Base-by-base conservation (phyloP, 2,888 invertebrate genomes). In the Macrophya alboannulata region DNA sequence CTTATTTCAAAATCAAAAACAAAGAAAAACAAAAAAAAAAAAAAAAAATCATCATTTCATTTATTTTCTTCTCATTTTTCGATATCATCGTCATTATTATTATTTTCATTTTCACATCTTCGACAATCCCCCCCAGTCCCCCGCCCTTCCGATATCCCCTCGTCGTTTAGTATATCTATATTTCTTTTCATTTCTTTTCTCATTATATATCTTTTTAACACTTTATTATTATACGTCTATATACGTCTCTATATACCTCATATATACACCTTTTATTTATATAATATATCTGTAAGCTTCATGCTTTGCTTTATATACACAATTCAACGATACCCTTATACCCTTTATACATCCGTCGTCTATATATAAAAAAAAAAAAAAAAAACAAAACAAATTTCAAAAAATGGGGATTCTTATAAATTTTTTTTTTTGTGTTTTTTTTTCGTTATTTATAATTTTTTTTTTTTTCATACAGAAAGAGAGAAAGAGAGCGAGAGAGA, bases 221-320 rank as follows among this genome's bases (percentile, higher is more conserved):
- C 15, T 40, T 21, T 43, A 9, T 79, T 37, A 79, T 59, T 21
- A 74, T 25, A 55, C 59, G 55, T 31, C 31, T 31, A 31, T 31
- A 31, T 31, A 31, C n/a, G n/a, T n/a, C n/a, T n/a, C n/a, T n/a
- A n/a, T n/a, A n/a, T n/a, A n/a, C n/a, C n/a, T n/a, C n/a, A n/a
- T n/a, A n/a, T n/a, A n/a, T n/a, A n/a, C n/a, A n/a, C n/a, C n/a
- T n/a, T n/a, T n/a, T n/a, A n/a, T n/a, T n/a, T 31, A 31, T 31
- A 31, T 31, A 31, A 31, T 31, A 59, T 55, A 59, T 31, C 40
- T 31, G 79, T 79, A 55, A 59, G 79, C 79, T 79, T 79, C 40
- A 55, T 59, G 79, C 79, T 79, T 79, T 59, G 79, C 79, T 79
- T 79, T 79, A 72, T 79, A 72, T 21, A 76, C 76, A 76, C 48